Base-by-base conservation (phyloP, 2,888 invertebrate genomes). In the Isoperla grammatica region DNA sequence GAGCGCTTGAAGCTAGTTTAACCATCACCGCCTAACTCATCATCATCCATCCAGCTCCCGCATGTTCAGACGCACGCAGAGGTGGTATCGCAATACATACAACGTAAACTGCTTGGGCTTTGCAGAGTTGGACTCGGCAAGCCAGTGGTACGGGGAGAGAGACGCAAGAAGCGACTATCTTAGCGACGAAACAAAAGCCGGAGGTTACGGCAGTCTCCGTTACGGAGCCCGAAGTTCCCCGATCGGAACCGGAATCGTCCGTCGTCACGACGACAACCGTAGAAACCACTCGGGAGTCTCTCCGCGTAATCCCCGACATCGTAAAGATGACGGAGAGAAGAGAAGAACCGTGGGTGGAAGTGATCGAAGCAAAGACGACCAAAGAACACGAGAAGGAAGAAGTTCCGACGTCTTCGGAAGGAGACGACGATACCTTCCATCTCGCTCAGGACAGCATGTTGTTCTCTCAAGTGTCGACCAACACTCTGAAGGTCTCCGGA, bases 371-470 rank as follows among this genome's bases (percentile, higher is more conserved):
- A 17, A 63, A 40, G 64, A 8, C 66, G 55, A 57, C 61, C 64
- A 23, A 43, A 48, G 53, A 39, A 56, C 23, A 9, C 48, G n/a
- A 57, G 49, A 39, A 9, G 13, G 2, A 45, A 49, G 9, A 19
- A 48, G 11, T 63, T 48, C 23, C 20, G 6, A 3, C 12, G 23
- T 20, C n/a, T 20, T 46, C 20, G 8, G 20, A 48, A 63, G 40
- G 66, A 63, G 53, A 57, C 58, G n/a, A 65, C 45, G 68, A 72
- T 79, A 71, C 84, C 1, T 84, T 84, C 70, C 81, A 82, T 67
- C 73, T 87, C 59, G 78, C 85, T 11, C 80, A 84, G 68, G 83
- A 85, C 64, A 87, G 87, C 71, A 79, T 80, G 40, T 76, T 86
- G 11, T 87, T 87, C 71, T 84, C 84, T 6, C 83, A 84, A 73